Percentiles rank a stretch among this genome's conserved stretches.
phyloP scores from a whole-genome alignment of 2,888 invertebrate species.

The Tipula helvola region DNA sequence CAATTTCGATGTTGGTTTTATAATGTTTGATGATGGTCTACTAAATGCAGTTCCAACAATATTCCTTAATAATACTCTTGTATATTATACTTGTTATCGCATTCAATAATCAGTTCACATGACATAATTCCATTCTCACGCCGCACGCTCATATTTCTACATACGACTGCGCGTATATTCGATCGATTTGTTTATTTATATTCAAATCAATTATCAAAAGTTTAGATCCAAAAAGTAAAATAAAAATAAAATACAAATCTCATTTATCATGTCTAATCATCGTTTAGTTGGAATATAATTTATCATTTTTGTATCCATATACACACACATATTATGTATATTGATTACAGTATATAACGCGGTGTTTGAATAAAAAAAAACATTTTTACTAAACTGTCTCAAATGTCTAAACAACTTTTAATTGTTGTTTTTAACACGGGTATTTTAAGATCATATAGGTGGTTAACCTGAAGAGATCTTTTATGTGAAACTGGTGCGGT shows the following conservation, averaged over 20 bases:
- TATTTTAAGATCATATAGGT: neutral
- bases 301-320: neutral
- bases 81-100: neutral
- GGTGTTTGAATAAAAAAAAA: neutral
- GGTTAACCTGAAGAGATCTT: neutral
- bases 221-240: neutral
- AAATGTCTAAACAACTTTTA: conserved; percentile 4
- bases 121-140: neutral
- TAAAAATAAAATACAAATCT: neutral
- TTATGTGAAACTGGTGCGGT: neutral
- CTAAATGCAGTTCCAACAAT: neutral
- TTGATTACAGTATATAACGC: neutral
- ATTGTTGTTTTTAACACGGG: neutral
- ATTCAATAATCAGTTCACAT: neutral
- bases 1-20: neutral
- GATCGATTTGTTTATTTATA: neutral
- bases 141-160: neutral
- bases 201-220: neutral
- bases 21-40: neutral
- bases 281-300: neutral
- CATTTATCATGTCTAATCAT: conserved; percentile 4
- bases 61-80: neutral
- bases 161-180: neutral
- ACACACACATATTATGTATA: neutral
- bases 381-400: neutral